Conservation (phyloP, 53 echinoderm and acorn worm species). For the Holothuria leucospilota region DNA sequence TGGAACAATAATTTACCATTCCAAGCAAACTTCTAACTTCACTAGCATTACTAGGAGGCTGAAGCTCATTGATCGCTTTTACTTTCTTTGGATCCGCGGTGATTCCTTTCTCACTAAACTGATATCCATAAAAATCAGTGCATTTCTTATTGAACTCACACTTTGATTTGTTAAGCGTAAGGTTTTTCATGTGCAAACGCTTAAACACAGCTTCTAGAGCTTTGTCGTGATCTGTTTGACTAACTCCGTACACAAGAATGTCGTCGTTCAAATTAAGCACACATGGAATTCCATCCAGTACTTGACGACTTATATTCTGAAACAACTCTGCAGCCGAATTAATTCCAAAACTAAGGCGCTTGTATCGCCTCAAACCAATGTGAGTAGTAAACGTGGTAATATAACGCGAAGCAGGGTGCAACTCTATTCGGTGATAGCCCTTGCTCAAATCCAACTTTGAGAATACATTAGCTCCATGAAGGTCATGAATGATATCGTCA, state of each 20-base stretch:
- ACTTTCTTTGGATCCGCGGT: slow-evolving; percentile 48
- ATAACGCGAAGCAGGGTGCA: slow-evolving; percentile 17
- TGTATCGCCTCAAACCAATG: slow-evolving; percentile 40
- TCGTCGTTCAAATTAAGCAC: slow-evolving; percentile 42
- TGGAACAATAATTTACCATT: slow-evolving; percentile 27
- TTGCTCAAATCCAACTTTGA: slow-evolving; percentile 55
- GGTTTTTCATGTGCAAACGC: slow-evolving; percentile 4
- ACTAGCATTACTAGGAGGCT: slow-evolving; percentile 21
- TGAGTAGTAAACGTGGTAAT: slow-evolving; percentile 40
- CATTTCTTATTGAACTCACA: slow-evolving; percentile 30
- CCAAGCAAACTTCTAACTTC: slow-evolving; percentile 47
- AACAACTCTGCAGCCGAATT: slow-evolving; percentile 36
- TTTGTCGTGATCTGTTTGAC: slow-evolving; percentile 17
- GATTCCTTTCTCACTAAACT: slow-evolving; percentile 21
- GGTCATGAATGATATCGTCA: slow-evolving; percentile 43
- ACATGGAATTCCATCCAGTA: slow-evolving; percentile 9
- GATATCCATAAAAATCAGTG: slow-evolving; percentile 43
- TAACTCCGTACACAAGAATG: slow-evolving; percentile 46
- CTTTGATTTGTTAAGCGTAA: slow-evolving; percentile 51
- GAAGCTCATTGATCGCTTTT: slow-evolving; percentile 7
- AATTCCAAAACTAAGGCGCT: slow-evolving; percentile 48
- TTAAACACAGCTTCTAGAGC: slow-evolving; percentile 16
- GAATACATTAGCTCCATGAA: slow-evolving; percentile 39
- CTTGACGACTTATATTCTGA: slow-evolving; percentile 29
- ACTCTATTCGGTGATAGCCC: slow-evolving; percentile 31